Evolutionary conservation across 2,797 vertebrate genomes (phyloP), one percentile per base, ranked within the genome.

Genomic region (Aulostomus chinensis): DNA sequence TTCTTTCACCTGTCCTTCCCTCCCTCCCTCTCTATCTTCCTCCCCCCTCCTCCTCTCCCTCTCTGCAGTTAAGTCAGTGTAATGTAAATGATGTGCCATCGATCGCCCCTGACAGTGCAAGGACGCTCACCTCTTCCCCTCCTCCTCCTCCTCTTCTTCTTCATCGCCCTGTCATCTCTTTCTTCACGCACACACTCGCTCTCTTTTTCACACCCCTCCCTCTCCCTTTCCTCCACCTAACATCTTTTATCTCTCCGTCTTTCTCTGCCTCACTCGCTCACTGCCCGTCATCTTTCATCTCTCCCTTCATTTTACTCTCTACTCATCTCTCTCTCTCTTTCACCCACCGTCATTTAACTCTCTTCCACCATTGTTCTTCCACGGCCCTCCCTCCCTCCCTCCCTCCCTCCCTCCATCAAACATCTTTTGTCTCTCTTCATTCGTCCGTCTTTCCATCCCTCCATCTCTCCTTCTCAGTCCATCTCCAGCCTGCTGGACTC

Each of bases 61-160:
- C 68, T 53, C 65, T 74, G 63, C 79, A 74, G 78, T 81, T 86
- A 86, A 86, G 83, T 86, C 84, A 80, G 76, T 86, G 77, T 85
- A 82, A 87, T 87, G 85, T 87, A 87, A 87, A 87, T 87, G 83
- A 87, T 86, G 82, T 86, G 77, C 84, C 86, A 88, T 88, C 82
- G 86, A 88, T 88, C 82, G 82, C 75, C 86, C 74, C 85, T 86
- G 86, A 86, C 86, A 83, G 84, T 80, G 82, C 86, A 87, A 87
- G 86, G 86, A 87, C 84, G 80, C 82, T 86, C 86, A 83, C 83
- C 83, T 86, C 81, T 77, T 35, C 77, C 22, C 58, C 53, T 56
- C 58, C 57, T 62, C 65, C 28, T 48, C 65, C 5, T 52, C 69
- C 11, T 58, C 40, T 4, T 65, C 68, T 55, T 71, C 79, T 68